phyloP scores from a whole-genome alignment of 2,797 vertebrate genomes.

The Moxostoma hubbsi region DNA sequence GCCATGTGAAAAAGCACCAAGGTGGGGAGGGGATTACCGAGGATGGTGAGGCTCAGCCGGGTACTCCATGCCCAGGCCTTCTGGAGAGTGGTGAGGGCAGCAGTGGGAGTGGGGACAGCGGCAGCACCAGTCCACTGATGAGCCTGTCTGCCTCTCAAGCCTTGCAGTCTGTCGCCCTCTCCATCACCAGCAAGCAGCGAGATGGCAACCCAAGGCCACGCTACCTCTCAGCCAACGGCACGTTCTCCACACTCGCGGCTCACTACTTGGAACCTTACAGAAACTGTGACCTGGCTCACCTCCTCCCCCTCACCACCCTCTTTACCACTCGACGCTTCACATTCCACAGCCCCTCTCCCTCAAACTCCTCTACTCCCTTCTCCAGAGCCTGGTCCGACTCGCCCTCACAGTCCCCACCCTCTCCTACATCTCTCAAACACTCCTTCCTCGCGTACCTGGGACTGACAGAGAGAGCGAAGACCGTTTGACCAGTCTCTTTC shows the following conservation, averaged over 20 bases:
- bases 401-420: constrained; percentile 81
- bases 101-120: constrained; percentile 78
- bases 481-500: constrained; percentile 80
- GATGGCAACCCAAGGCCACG: constrained; percentile 62
- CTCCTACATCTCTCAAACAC: constrained; percentile 92
- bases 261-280: constrained; percentile 89
- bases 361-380: constrained; percentile 85
- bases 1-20: constrained; percentile 98
- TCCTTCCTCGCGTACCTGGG: constrained; percentile 99
- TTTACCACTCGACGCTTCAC: constrained; percentile 88
- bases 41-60: constrained; percentile 66
- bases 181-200: constrained; percentile 81
- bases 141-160: constrained; percentile 95
- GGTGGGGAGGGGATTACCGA: constrained; percentile 64
- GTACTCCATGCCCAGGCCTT: constrained; percentile 69
- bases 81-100: constrained; percentile 74
- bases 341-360: constrained; percentile 88
- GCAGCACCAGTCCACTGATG: constrained; percentile 87
- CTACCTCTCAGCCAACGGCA: constrained; percentile 81
- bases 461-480: constrained; percentile 93
- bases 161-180: constrained; percentile 94
- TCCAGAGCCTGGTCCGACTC: constrained; percentile 83
- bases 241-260: constrained; percentile 81
- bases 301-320: constrained; percentile 97
- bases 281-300: constrained; percentile 93